These are phyloP conservation scores for Solen grandis DNA, from an alignment of 1,140 invertebrate genomes.

Conservation along the genomic window DNA sequence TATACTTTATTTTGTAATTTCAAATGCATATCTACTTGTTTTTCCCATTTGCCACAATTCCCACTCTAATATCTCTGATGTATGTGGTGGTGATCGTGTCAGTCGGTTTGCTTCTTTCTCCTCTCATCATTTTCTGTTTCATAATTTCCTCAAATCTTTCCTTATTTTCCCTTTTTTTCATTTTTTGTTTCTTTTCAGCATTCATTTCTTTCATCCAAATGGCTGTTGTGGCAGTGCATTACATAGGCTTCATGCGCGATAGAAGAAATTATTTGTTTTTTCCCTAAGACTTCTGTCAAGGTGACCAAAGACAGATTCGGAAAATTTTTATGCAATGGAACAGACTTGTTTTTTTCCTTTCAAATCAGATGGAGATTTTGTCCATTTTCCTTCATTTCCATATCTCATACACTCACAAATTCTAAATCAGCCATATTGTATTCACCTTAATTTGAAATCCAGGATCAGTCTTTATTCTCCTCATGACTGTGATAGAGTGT, in stretches of 20 bases:
- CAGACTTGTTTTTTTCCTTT: conserved; percentile 7
- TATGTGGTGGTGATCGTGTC: background rate
- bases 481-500: too few relatives aligned
- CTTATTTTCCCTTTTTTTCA: conserved; percentile 28
- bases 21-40: conserved; percentile 14
- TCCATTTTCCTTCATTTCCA: too few relatives aligned
- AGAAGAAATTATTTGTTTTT: too few relatives aligned
- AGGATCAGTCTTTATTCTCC: too few relatives aligned
- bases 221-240: conserved; percentile 36
- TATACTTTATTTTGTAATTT: conserved; percentile 3
- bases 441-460: too few relatives aligned
- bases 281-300: too few relatives aligned
- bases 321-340: too few relatives aligned
- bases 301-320: too few relatives aligned
- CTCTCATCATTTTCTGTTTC: conserved; percentile 10
- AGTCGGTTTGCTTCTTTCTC: conserved; percentile 19
- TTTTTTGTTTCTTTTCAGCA: conserved; percentile 25
- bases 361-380: conserved; percentile 11
- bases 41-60: conserved; percentile 31
- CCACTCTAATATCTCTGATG: conserved; percentile 28
- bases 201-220: conserved; percentile 18
- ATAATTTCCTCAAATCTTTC: conserved; percentile 5
- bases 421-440: too few relatives aligned
- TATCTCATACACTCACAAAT: too few relatives aligned
- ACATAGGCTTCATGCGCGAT: conserved; percentile 30